Base-by-base conservation (phyloP, 2,888 invertebrate species). In the Hirtodrosophila histrioides region DNA sequence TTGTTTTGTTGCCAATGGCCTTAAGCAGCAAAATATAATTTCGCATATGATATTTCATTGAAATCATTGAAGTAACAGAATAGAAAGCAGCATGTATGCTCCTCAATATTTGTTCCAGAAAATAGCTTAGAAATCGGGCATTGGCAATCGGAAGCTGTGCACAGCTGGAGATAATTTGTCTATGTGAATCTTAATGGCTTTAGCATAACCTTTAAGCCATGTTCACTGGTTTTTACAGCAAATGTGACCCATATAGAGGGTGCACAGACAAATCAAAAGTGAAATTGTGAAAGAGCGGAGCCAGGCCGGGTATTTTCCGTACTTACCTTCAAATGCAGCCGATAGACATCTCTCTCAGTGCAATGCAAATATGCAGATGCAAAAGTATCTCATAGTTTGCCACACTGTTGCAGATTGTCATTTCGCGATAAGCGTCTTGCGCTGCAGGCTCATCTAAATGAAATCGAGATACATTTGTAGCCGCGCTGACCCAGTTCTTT, bases 391-490 rank as follows among this genome's bases (percentile, higher is more conserved):
- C 61, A 71, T 45, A 57, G 62, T 27, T 57, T 43, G 40, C 35
- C 17, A 11, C 7, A n/a, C 8, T 27, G 35, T 11, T 53, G 29
- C 35, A 76, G 88, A 88, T 84, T 79, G 83, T 71, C 83, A 84
- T 79, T 86, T 83, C 40, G 64, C 56, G 83, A 84, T 84, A 84
- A 79, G 72, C 44, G 17, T 17, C 10, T n/a, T n/a, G 33, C 24
- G 63, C 85, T 65, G 75, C 50, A 62, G 68, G 76, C 76, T 49
- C 77, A 79, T 69, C 71, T 56, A 72, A 83, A 86, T 86, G 72
- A 77, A 84, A 84, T 84, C 88, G 72, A 84, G 88, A 88, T 84
- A 88, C 84, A 77, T 84, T 86, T 84, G 88, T 88, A 39, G 35
- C 60, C 56, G 37, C 60, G 55, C 55, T 86, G 84, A 84, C 84